Evolutionary conservation across 1,140 invertebrate species (phyloP), one percentile per base, ranked within the genome.

Genomic region (Hyles vespertilio): DNA sequence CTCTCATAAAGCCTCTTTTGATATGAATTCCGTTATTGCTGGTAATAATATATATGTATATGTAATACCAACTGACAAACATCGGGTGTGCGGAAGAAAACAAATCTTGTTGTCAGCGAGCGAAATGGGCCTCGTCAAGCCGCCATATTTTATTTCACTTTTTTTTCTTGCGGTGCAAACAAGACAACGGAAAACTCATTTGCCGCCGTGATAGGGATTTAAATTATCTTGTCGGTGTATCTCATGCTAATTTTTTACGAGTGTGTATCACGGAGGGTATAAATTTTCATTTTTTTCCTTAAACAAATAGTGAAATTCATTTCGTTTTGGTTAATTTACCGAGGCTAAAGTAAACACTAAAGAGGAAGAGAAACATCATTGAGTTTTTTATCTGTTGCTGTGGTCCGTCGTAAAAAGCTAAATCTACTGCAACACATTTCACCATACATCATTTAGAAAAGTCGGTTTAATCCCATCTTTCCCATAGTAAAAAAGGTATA

Each of bases 91-190:
- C 55, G 48, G 60, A 65, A 62, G 51, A 70, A 77, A 75, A 80
- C 72, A 76, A 80, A 84, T 77, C 72, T 73, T 58, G 59, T 61
- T 70, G 74, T 72, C 77, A 76, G 70, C 68, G 66, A 65, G 63
- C 70, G 56, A 72, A 78, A 75, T 77, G 65, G 67, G 69, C 45
- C 58, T 58, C 75, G 67, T 70, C 65, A 63, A 52, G 59, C 48
- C 43, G 63, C 58, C 61, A 72, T 77, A 22, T 63, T 68, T 65
- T 57, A 50, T 65, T 64, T 65, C 54, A 32, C 10, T 49, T 67
- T 60, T 63, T 74, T 68, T 69, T 76, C 66, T 70, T 65, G 53
- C 54, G 65, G 52, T 68, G 65, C 74, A 71, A 70, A 75, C 64
- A 73, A 34, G 43, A 52, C 56, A 58, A 61, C 58, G 59, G 53